Evolutionary conservation across 1,140 invertebrate species (phyloP), one percentile per base, ranked within the genome.

Genomic region (Leguminivora glycinivorella): DNA sequence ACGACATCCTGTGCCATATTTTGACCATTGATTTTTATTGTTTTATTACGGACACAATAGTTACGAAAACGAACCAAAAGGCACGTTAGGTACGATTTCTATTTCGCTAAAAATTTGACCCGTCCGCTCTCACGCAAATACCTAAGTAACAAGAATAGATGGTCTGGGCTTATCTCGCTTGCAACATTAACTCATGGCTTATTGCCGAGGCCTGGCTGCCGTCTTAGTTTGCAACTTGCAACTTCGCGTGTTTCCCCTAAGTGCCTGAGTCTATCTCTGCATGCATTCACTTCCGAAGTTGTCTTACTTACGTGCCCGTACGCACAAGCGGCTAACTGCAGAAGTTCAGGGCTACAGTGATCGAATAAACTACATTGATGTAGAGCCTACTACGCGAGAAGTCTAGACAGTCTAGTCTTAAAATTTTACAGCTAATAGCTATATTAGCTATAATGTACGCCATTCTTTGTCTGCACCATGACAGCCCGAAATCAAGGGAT

Each of bases 181-280:
- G 58, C 58, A 63, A n/a, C 58, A 29, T 29, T 63, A 63, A 63
- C 58, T 63, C 58, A 63, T 63, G 58, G 58, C 58, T 31, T 63
- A 63, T 31, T 63, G 58, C 58, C 58, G 58, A 63, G 58, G 25
- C 29, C 24, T 60, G 26, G 25, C 9, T 58, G 56, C 58, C 25
- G 58, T 63, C 58, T 63, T 63, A 63, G 58, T 63, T 63, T 29
- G 58, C 58, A 19, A 63, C 26, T 63, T 31, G 58, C 58, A 63
- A 63, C n/a, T 63, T 63, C 58, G 58, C 58, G 58, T 63, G 58
- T 29, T 29, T 29, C 58, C 58, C 1, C 29, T 63, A 63, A 63
- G 24, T 60, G 56, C 24, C 56, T 52, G 47, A 25, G 24, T 60
- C 56, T 60, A 60, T 60, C 56, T 60, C 10, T 60, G 56, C 25